Percentiles rank a stretch among this genome's conserved stretches.
phyloP scores from a whole-genome alignment of 2,113 vertebrate genomes.

The Piaya cayana region DNA sequence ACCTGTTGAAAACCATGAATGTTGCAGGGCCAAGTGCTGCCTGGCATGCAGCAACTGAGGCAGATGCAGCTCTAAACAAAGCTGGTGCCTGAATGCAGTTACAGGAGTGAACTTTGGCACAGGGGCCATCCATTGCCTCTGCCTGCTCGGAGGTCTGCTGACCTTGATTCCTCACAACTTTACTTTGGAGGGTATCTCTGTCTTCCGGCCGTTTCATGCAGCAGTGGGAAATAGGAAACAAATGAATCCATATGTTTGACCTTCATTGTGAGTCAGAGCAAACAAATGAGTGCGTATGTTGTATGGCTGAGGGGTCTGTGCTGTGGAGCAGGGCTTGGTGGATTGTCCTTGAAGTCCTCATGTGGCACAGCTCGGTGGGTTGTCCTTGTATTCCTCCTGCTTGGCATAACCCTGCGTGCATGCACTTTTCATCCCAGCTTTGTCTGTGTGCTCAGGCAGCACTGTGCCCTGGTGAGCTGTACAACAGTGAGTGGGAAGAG shows the following conservation, averaged over 20 bases:
- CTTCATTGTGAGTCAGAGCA: not conserved
- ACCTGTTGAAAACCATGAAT: not conserved
- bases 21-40: not conserved
- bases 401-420: accelerated
- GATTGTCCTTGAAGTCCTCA: not conserved
- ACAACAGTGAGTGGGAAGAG: not conserved
- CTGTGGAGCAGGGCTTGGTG: accelerated
- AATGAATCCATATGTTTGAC: not conserved
- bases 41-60: accelerated
- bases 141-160: not conserved
- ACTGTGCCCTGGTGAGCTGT: not conserved
- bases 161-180: not conserved
- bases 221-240: not conserved
- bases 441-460: not conserved
- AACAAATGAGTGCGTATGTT: accelerated
- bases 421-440: not conserved
- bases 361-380: accelerated
- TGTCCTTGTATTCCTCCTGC: not conserved
- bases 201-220: not conserved
- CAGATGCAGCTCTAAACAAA: not conserved
- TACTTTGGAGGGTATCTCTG: not conserved
- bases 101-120: not conserved
- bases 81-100: accelerated
- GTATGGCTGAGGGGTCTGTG: not conserved
- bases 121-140: not conserved